Conservation (phyloP, 1,140 invertebrate genomes). For the Mizuhopecten yessoensis region DNA sequence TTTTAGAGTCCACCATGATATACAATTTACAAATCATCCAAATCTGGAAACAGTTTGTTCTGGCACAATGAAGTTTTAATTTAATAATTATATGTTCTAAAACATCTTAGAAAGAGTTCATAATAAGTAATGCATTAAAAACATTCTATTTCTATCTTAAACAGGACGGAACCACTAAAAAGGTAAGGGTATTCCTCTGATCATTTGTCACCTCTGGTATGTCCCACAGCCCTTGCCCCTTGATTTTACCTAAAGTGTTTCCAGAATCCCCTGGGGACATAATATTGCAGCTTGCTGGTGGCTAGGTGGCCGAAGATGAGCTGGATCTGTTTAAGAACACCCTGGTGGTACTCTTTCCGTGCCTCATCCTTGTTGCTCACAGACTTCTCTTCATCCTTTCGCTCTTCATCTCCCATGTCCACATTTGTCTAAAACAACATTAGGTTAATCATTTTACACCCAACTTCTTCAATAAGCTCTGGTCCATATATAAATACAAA, state of each 20-base stretch:
- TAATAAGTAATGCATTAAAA: no score
- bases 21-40: no score
- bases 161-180: no score
- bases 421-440: slow-evolving; percentile 73
- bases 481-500: background rate
- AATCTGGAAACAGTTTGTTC: no score
- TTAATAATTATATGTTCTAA: no score
- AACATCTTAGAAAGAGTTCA: no score
- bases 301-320: slow-evolving; percentile 98
- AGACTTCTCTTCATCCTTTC: slow-evolving; percentile 77
- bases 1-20: no score
- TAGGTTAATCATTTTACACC: background rate
- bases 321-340: slow-evolving; percentile 98
- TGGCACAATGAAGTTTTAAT: no score
- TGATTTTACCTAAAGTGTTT: slow-evolving; percentile 97
- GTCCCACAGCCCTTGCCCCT: no score
- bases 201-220: no score
- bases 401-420: slow-evolving; percentile 77
- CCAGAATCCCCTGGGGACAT: slow-evolving; percentile 98
- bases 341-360: slow-evolving; percentile 95
- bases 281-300: slow-evolving; percentile 98
- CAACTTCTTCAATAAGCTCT: background rate
- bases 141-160: no score
- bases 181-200: no score
- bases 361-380: slow-evolving; percentile 82